Evolutionary conservation across 2,888 invertebrate genomes (phyloP).

Genomic region (Acronicta leporina): DNA sequence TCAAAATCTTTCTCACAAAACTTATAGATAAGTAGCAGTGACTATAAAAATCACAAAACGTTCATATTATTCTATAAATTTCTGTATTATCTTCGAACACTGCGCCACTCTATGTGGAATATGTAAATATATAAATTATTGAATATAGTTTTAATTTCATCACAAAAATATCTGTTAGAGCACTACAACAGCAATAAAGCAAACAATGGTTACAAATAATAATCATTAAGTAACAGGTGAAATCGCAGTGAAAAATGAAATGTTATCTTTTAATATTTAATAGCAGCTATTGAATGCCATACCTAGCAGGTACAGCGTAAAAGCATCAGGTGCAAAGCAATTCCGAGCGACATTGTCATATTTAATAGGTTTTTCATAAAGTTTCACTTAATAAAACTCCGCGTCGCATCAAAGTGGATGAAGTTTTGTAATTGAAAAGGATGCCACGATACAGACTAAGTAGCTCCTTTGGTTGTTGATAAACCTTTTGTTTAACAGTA

Average conservation of each 20-base stretch:
- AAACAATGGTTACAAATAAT: background rate
- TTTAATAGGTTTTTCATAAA: slow-evolving; percentile 40
- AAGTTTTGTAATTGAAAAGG: slow-evolving; percentile 30
- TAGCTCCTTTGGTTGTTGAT: slow-evolving; percentile 5
- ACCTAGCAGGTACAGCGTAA: slow-evolving; percentile 3
- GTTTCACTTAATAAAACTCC: slow-evolving; percentile 14
- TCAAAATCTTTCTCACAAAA: too few relatives aligned
- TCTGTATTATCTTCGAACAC: background rate
- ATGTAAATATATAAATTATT: background rate
- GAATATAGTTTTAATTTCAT: background rate
- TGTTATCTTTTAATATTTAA: background rate
- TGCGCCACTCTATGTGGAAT: background rate
- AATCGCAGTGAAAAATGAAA: background rate
- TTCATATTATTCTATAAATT: too few relatives aligned
- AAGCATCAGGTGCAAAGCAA: slow-evolving; percentile 44
- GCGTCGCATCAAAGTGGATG: slow-evolving; percentile 19
- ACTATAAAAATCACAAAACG: too few relatives aligned
- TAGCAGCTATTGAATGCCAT: background rate
- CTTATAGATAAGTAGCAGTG: too few relatives aligned
- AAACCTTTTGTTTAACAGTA: slow-evolving; percentile 10
- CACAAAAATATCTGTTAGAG: background rate
- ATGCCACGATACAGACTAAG: background rate
- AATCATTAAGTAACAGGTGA: too few relatives aligned
- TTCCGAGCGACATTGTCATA: slow-evolving; percentile 40
- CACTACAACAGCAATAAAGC: background rate